Conservation (phyloP, 2,888 invertebrate species). For the Parthenolecanium corni region DNA sequence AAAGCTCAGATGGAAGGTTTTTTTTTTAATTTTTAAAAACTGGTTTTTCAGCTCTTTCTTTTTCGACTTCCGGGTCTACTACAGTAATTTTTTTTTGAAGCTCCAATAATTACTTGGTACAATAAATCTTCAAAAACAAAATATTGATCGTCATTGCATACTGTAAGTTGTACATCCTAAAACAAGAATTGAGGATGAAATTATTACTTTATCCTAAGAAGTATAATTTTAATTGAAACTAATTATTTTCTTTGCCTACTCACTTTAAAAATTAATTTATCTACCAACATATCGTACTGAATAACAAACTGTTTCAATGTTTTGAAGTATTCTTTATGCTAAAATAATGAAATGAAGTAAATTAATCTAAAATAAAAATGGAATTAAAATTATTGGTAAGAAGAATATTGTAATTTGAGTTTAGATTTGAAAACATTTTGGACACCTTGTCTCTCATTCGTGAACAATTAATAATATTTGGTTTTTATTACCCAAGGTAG, state of each 20-base stretch:
- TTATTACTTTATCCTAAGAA: not conserved
- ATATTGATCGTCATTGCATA: slow-evolving; percentile 94
- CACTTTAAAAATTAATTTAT: slow-evolving; percentile 83
- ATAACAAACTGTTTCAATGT: slow-evolving; percentile 69
- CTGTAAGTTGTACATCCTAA: slow-evolving; percentile 82
- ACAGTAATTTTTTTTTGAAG: too few relatives aligned
- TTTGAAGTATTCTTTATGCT: slow-evolving; percentile 51
- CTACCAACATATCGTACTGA: slow-evolving; percentile 82
- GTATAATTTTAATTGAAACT: too few relatives aligned
- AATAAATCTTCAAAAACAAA: slow-evolving; percentile 94
- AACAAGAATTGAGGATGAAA: slow-evolving; percentile 28
- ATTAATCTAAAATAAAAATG: too few relatives aligned
- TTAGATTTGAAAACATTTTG: too few relatives aligned
- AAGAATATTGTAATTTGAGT: too few relatives aligned
- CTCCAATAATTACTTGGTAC: slow-evolving; percentile 58
- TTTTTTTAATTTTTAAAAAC: too few relatives aligned
- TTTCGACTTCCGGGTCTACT: too few relatives aligned
- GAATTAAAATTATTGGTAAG: too few relatives aligned
- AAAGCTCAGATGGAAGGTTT: too few relatives aligned
- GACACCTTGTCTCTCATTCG: too few relatives aligned
- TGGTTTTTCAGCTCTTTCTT: too few relatives aligned
- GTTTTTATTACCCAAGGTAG: slow-evolving; percentile 9
- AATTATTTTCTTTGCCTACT: not conserved
- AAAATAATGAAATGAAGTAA: slow-evolving; percentile 15
- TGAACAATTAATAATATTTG: too few relatives aligned